phyloP scores from a whole-genome alignment of 2,888 invertebrate genomes.

The Rhagophthalmus giganteus region DNA sequence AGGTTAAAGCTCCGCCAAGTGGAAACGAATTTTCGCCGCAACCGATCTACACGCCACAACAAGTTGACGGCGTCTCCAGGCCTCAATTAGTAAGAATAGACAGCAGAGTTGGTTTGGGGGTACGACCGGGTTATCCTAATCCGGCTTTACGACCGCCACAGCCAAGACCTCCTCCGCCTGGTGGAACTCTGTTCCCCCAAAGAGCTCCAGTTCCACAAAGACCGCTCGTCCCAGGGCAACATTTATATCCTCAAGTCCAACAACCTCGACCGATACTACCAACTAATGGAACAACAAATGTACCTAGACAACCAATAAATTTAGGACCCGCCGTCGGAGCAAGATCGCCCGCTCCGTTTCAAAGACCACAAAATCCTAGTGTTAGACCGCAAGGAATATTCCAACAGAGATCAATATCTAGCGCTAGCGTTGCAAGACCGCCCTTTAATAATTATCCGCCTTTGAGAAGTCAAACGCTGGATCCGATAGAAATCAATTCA shows the following conservation, averaged over 20 bases:
- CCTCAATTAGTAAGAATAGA: constrained; percentile 55
- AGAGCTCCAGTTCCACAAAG: constrained; percentile 42
- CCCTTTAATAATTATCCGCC: constrained; percentile 9
- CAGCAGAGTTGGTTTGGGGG: constrained; percentile 52
- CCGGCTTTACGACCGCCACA: constrained; percentile 46
- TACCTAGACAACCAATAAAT: constrained; percentile 33
- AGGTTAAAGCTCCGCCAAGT: constrained; percentile 25
- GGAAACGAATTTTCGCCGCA: constrained; percentile 28
- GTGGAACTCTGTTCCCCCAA: constrained; percentile 44
- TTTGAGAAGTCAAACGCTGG: constrained; percentile 47
- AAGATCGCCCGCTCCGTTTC: constrained; percentile 36
- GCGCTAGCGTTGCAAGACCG: constrained; percentile 43
- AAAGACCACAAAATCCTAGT: constrained; percentile 38
- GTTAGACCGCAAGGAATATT: constrained; percentile 47
- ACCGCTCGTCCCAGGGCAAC: constrained; percentile 36
- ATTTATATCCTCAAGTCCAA: constrained; percentile 27
- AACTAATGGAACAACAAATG: constrained; percentile 10
- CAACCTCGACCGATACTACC: constrained; percentile 6
- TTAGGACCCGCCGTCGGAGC: constrained; percentile 26
- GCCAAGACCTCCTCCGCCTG: constrained; percentile 42
- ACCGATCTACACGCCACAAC: constrained; percentile 26
- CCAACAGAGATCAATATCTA: constrained; percentile 57
- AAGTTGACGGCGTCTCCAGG: constrained; percentile 31
- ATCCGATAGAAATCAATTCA: constrained; percentile 47
- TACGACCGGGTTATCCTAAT: constrained; percentile 45